Conservation (phyloP, 2,113 vertebrate genomes). For the Amblyopsis rosae region DNA sequence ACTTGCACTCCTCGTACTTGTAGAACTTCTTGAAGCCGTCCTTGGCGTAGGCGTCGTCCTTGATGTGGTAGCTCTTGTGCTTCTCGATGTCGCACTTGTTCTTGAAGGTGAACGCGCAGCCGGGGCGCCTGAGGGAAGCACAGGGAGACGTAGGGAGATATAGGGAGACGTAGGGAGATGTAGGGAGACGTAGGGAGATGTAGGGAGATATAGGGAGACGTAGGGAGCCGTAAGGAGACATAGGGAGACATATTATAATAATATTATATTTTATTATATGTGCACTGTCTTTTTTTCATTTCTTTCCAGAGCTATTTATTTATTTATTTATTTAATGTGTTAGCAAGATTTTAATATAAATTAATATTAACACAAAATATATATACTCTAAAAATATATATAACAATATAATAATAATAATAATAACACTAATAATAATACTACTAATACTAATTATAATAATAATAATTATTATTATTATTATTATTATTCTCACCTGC, state of each 20-base stretch:
- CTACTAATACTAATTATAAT: not conserved
- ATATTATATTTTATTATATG: too few species aligned
- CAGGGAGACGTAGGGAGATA: constrained; percentile 10
- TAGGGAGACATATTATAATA: not conserved
- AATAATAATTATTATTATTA: not conserved
- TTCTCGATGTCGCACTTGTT: constrained; percentile 99
- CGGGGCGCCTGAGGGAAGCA: constrained; percentile 83
- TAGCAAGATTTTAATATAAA: too few species aligned
- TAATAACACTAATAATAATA: too few species aligned
- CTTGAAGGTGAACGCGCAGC: constrained; percentile 98
- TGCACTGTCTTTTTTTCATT: too few species aligned
- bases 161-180: constrained; percentile 1
- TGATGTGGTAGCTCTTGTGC: constrained; percentile 99
- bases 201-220: too few species aligned
- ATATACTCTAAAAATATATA: too few species aligned
- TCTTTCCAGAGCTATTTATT: too few species aligned
- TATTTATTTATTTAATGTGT: too few species aligned
- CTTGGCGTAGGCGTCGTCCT: constrained; percentile 98
- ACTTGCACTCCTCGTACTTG: constrained; percentile 99
- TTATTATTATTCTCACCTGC: constrained; percentile 80
- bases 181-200: not conserved
- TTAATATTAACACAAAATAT: too few species aligned
- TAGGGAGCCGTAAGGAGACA: not conserved
- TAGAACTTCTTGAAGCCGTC: constrained; percentile 99
- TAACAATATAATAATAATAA: too few species aligned